Conservation (phyloP, 2,113 vertebrate species). For the Forbesichthys agassizii region DNA sequence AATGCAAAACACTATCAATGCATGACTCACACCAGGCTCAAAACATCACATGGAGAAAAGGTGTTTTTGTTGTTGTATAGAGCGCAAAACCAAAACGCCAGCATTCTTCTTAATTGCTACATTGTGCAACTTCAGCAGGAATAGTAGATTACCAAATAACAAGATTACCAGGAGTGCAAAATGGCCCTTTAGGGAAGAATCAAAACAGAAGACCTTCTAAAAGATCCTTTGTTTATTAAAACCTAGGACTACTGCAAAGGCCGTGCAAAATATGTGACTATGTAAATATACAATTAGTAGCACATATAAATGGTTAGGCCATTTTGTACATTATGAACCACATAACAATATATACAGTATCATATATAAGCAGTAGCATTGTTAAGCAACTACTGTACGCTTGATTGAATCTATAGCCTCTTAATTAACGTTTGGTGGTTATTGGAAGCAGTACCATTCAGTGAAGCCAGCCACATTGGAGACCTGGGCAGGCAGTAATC, state of each 20-base stretch:
- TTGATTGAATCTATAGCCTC: conserved; percentile 32
- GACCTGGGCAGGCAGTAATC: conserved; percentile 80
- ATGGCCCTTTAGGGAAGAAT: conserved; percentile 41
- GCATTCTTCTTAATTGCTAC: conserved; percentile 55
- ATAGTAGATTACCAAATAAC: conserved; percentile 40
- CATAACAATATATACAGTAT: conserved; percentile 31
- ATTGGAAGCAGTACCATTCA: conserved; percentile 78
- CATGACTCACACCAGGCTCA: conserved; percentile 4
- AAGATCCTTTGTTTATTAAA: conserved; percentile 24
- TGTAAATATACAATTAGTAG: background rate
- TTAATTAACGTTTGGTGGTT: conserved; percentile 52
- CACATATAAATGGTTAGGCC: too few relatives aligned
- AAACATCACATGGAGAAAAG: conserved; percentile 26
- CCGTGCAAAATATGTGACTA: conserved; percentile 2
- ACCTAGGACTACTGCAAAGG: conserved; percentile 13
- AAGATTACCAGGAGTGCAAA: conserved; percentile 50
- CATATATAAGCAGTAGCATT: conserved; percentile 29
- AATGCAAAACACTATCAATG: conserved; percentile 43
- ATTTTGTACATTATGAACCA: conserved; percentile 30
- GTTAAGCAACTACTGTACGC: conserved; percentile 6
- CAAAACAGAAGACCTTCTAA: conserved; percentile 32
- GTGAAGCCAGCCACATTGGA: conserved; percentile 73
- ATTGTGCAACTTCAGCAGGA: conserved; percentile 61
- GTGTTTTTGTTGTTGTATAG: conserved; percentile 42
- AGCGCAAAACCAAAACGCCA: conserved; percentile 55